phyloP scores from a whole-genome alignment of 2,888 invertebrate species.

The Subacronicta megacephala region DNA sequence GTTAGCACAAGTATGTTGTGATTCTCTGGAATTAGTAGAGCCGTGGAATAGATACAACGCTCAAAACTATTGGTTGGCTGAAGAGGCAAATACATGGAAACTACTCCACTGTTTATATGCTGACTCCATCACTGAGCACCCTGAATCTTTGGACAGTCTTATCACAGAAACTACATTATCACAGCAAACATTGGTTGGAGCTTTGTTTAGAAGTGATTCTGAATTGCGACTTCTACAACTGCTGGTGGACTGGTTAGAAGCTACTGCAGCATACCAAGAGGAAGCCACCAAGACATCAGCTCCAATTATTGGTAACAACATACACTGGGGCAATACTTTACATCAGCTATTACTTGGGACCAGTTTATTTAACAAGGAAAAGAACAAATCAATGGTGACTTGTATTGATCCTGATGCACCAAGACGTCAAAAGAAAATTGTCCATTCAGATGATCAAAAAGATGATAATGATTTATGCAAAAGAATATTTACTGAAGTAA shows the following conservation, averaged over 20 bases:
- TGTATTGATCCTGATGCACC: constrained; percentile 97
- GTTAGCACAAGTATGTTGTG: constrained; percentile 91
- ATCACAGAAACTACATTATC: constrained; percentile 80
- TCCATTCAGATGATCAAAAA: constrained; percentile 96
- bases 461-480: constrained; percentile 90
- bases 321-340: constrained; percentile 97
- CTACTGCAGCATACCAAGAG: constrained; percentile 95
- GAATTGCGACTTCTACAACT: constrained; percentile 93
- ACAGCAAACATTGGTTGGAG: constrained; percentile 78
- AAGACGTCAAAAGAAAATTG: constrained; percentile 92
- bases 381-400: constrained; percentile 87
- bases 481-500: constrained; percentile 93
- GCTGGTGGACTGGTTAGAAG: constrained; percentile 98
- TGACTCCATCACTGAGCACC: constrained; percentile 92
- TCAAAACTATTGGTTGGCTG: constrained; percentile 91
- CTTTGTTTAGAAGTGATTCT: constrained; percentile 84
- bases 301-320: constrained; percentile 88
- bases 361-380: constrained; percentile 85
- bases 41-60: constrained; percentile 86
- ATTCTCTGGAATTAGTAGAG: constrained; percentile 88
- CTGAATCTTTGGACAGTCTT: constrained; percentile 85
- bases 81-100: constrained; percentile 97
- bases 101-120: constrained; percentile 94
- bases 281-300: constrained; percentile 81
- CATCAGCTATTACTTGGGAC: constrained; percentile 91